Evolutionary conservation across 2,888 invertebrate genomes (phyloP).

Genomic region (Horisme vitalbata): DNA sequence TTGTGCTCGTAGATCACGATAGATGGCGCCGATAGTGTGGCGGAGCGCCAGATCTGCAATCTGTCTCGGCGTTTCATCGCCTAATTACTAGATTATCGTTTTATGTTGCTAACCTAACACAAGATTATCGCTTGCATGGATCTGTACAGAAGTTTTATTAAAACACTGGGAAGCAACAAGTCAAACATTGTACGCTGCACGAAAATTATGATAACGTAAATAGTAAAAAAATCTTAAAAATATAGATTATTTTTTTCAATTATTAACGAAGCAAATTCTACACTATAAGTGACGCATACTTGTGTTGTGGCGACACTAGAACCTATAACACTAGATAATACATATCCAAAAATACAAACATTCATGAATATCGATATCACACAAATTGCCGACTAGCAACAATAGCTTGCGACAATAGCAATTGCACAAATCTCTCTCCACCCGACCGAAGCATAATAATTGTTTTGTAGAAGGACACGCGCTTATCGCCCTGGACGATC

Average conservation of each 20-base stretch:
- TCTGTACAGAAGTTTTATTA: conserved; percentile 13
- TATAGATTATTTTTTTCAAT: no score
- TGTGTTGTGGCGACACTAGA: no score
- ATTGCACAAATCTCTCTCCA: conserved; percentile 65
- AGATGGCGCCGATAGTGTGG: conserved; percentile 76
- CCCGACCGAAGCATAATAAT: conserved; percentile 64
- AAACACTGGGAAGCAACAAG: background rate
- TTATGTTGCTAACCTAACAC: conserved; percentile 45
- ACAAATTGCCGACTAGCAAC: conserved; percentile 48
- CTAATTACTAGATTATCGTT: conserved; percentile 60
- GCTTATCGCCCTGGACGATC: conserved; percentile 66
- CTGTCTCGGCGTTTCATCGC: conserved; percentile 55
- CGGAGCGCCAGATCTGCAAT: conserved; percentile 72
- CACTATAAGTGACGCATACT: no score
- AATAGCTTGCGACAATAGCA: conserved; percentile 56
- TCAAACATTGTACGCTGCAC: no score
- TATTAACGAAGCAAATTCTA: no score
- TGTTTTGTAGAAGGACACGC: conserved; percentile 76
- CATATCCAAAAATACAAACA: conserved; percentile 33
- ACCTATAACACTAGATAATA: conserved; percentile 28
- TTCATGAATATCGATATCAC: conserved; percentile 48
- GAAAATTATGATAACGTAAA: no score
- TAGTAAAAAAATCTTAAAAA: no score
- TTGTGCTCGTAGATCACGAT: conserved; percentile 70
- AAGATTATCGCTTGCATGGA: conserved; percentile 27